These are phyloP conservation scores for Coleophora flavipennella DNA, from an alignment of 2,888 invertebrate genomes.

Conservation along the genomic window DNA sequence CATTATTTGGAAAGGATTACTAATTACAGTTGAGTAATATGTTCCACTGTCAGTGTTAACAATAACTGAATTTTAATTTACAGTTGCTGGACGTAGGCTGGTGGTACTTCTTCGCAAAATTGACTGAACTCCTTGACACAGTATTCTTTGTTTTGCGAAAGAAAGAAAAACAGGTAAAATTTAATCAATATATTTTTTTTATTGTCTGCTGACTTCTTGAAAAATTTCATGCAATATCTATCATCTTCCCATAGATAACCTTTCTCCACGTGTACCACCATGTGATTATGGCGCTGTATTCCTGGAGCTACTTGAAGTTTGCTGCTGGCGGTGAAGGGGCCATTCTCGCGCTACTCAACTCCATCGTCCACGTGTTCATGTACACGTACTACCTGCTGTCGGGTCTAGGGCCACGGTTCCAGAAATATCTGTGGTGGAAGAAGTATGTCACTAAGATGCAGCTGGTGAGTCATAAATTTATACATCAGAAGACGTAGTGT, in stretches of 20 bases:
- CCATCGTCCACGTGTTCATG: constrained; percentile 86
- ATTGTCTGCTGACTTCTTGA: background rate
- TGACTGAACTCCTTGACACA: constrained; percentile 84
- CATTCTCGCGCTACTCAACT: constrained; percentile 81
- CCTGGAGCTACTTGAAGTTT: constrained; percentile 86
- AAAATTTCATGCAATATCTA: too few species aligned
- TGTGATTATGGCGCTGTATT: constrained; percentile 81
- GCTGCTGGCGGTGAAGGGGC: constrained; percentile 86
- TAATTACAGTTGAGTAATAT: too few species aligned
- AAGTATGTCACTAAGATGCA: constrained; percentile 87
- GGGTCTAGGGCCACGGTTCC: constrained; percentile 82
- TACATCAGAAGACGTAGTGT: too few species aligned
- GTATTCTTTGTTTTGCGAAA: constrained; percentile 92
- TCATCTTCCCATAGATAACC: constrained; percentile 76
- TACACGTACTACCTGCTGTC: constrained; percentile 86
- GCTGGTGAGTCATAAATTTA: constrained; percentile 69
- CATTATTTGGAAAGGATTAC: too few species aligned
- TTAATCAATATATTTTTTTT: background rate
- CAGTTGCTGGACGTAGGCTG: constrained; percentile 76
- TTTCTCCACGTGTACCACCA: constrained; percentile 95
- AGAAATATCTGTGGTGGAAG: constrained; percentile 91
- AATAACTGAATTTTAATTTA: constrained; percentile 18
- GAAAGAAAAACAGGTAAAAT: constrained; percentile 67
- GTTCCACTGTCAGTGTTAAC: too few species aligned
- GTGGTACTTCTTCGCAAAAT: constrained; percentile 88